phyloP scores from a whole-genome alignment of 2,113 vertebrate genomes.

The Sceloporus tristichus region DNA sequence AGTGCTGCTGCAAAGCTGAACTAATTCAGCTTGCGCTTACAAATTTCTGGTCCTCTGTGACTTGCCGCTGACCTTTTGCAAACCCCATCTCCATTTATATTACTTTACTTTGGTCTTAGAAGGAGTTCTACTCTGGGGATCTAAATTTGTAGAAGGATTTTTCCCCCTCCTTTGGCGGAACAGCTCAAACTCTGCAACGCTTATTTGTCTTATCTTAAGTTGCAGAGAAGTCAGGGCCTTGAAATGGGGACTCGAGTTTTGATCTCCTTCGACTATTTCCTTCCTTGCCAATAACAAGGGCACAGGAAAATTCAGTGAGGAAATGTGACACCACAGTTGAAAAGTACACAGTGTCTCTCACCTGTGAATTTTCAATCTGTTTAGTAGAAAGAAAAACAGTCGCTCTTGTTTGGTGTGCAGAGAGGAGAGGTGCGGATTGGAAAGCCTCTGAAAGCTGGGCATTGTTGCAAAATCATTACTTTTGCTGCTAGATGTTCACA shows the following conservation, averaged over 20 bases:
- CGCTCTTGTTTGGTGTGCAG: background rate
- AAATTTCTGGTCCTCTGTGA: background rate
- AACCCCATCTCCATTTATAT: background rate
- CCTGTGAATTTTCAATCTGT: background rate
- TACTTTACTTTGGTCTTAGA: background rate
- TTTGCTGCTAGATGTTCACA: background rate
- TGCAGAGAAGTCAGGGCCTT: background rate
- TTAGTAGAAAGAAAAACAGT: background rate
- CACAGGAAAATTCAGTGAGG: background rate
- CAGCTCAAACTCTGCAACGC: background rate
- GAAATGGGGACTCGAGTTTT: background rate
- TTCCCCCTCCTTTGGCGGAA: background rate
- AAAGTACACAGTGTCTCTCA: background rate
- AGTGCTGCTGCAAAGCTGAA: background rate
- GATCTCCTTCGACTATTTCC: background rate
- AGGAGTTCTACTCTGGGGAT: background rate
- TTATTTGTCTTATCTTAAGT: constrained; percentile 1
- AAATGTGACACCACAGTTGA: background rate
- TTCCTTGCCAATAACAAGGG: background rate
- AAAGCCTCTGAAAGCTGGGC: background rate
- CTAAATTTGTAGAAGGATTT: background rate
- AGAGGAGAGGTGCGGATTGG: background rate
- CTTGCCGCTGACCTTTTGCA: background rate
- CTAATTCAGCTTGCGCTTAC: background rate
- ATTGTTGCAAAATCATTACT: background rate